A percentile compares a stretch with the other conserved stretches of the same genome.
phyloP scores from a whole-genome alignment of 2,888 invertebrate genomes.

The Cephus spinipes region DNA sequence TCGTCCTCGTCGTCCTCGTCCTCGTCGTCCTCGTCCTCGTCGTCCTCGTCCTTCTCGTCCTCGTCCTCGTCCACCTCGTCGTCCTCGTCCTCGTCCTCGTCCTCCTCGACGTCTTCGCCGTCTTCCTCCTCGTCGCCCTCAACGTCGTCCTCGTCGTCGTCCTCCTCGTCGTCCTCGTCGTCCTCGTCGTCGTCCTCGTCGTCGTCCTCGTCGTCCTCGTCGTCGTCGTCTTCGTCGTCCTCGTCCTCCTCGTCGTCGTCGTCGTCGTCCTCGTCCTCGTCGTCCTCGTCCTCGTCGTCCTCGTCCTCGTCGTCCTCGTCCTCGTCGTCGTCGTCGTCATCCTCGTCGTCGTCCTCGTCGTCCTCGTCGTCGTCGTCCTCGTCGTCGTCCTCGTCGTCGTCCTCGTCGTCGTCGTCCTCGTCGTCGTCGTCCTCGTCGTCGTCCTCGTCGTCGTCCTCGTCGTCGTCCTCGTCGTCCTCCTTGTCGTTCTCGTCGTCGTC shows the following conservation, averaged over 20 bases:
- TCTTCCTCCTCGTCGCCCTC: too few relatives aligned
- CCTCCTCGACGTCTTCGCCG: too few relatives aligned
- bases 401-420: conserved; percentile 1
- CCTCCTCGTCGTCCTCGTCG: neutral
- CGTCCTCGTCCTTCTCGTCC: too few relatives aligned
- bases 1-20: conserved; percentile 1
- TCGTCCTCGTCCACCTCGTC: neutral
- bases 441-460: neutral
- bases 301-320: too few relatives aligned
- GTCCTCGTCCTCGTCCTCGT: neutral
- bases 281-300: neutral
- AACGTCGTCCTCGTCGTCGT: conserved; percentile 1
- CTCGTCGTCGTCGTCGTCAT: too few relatives aligned
- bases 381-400: too few relatives aligned
- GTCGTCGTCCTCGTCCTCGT: neutral
- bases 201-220: neutral
- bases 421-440: conserved; percentile 3
- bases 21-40: neutral
- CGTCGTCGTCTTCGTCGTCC: too few relatives aligned
- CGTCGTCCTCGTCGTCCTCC: too few relatives aligned
- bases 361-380: too few relatives aligned
- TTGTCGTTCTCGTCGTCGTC: too few relatives aligned
- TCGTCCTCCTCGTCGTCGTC: too few relatives aligned
- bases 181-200: neutral
- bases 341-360: too few relatives aligned